These are phyloP conservation scores for Spodoptera littoralis DNA, from an alignment of 2,888 invertebrate genomes.

Conservation along the genomic window DNA sequence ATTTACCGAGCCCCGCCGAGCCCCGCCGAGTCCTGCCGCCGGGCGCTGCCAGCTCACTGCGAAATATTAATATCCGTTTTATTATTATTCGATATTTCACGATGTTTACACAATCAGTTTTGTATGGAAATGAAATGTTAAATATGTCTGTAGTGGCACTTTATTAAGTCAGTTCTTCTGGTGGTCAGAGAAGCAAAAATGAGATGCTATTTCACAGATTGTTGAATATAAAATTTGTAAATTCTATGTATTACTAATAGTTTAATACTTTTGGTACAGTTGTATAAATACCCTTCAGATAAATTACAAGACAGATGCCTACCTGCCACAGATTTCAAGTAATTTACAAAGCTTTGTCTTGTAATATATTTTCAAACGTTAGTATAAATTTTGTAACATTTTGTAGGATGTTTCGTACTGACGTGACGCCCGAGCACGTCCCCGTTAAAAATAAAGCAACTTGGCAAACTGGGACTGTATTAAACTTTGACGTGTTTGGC, in stretches of 20 bases:
- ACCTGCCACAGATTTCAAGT: not conserved
- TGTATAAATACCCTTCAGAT: too few relatives aligned
- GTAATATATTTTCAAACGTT: too few relatives aligned
- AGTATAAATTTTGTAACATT: conserved; percentile 11
- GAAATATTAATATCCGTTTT: conserved; percentile 36
- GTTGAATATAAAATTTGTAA: not conserved
- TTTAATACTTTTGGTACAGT: too few relatives aligned
- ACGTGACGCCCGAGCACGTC: conserved; percentile 14
- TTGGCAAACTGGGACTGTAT: conserved; percentile 34
- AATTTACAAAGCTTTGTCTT: conserved; percentile 12
- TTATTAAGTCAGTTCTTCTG: not conserved
- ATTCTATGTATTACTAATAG: too few relatives aligned
- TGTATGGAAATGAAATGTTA: conserved; percentile 12
- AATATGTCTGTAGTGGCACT: conserved; percentile 1
- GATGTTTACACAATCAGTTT: conserved; percentile 1
- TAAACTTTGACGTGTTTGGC: conserved; percentile 24
- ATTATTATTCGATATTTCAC: conserved; percentile 33
- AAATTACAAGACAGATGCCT: too few relatives aligned
- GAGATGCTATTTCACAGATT: not conserved
- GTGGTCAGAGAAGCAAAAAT: too few relatives aligned
- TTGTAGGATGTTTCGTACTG: too few relatives aligned
- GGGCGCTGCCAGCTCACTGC: conserved; percentile 11
- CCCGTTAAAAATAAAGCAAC: conserved; percentile 33
- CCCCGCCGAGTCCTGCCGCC: not conserved
- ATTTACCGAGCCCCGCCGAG: conserved; percentile 7